Percentiles rank a stretch among this genome's conserved stretches.
These are phyloP conservation scores for Zingel zingel DNA, from an alignment of 2,113 vertebrate species.

Conservation along the genomic window DNA sequence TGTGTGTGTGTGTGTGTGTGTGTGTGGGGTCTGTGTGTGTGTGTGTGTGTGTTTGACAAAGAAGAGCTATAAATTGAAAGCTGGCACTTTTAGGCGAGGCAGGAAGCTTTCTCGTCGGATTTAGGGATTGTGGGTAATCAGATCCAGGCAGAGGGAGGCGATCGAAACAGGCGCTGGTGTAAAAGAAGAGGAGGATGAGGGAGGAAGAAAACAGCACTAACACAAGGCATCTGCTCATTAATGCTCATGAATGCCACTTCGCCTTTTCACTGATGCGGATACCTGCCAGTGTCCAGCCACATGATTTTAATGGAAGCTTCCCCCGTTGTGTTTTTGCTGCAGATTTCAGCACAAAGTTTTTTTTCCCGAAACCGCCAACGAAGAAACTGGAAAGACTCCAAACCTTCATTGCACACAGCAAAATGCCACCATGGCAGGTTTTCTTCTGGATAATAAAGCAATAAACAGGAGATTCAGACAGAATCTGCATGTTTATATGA, in stretches of 20 bases:
- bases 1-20: not conserved
- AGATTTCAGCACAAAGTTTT: slow-evolving; percentile 7
- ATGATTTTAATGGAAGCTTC: slow-evolving; percentile 29
- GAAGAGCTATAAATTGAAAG: slow-evolving; percentile 66
- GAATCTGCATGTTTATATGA: not conserved
- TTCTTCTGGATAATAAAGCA: slow-evolving; percentile 2
- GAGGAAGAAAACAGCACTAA: slow-evolving; percentile 17
- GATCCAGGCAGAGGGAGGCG: slow-evolving; percentile 60
- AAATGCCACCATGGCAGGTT: slow-evolving; percentile 6
- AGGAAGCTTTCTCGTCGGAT: slow-evolving; percentile 66
- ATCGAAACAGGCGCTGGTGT: slow-evolving; percentile 42
- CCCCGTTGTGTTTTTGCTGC: not conserved
- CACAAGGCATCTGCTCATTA: slow-evolving; percentile 67
- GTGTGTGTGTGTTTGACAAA: slow-evolving; percentile 26
- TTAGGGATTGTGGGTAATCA: slow-evolving; percentile 73
- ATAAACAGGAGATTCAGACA: slow-evolving; percentile 16
- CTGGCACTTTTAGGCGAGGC: slow-evolving; percentile 62
- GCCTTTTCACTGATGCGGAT: slow-evolving; percentile 42
- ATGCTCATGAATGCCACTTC: slow-evolving; percentile 48
- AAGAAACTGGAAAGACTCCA: slow-evolving; percentile 41
- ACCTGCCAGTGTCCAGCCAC: slow-evolving; percentile 32
- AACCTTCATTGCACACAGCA: not conserved
- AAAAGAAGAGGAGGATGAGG: slow-evolving; percentile 19
- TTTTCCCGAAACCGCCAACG: not conserved
- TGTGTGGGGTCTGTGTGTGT: not conserved